Evolutionary conservation across 2,797 vertebrate genomes (phyloP), one percentile per base, ranked within the genome.

Genomic region (Erethizon dorsatum): DNA sequence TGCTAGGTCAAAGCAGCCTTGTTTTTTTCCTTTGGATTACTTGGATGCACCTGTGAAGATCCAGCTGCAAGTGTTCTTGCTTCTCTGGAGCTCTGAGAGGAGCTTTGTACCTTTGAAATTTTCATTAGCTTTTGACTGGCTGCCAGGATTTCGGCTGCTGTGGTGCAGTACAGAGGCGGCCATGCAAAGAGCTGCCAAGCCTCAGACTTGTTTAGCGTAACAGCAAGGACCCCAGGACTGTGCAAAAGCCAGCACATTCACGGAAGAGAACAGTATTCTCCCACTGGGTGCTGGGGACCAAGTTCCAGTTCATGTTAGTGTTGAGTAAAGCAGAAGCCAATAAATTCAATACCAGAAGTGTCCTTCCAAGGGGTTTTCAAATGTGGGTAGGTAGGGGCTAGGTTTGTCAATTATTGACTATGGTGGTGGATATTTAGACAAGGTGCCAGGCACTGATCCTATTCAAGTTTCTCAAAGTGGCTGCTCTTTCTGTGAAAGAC

Each of bases 101-200:
- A 97, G 37, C 94, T 96, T 97, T 97, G 97, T 97, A 95, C 84
- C 95, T 98, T 97, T 98, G 97, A 98, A 98, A 98, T 97, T 98
- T 98, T 98, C 88, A 96, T 97, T 98, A 98, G 88, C 88, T 97
- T 97, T 98, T 97, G 96, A 98, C 92, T 97, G 59, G 33, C 93
- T 98, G 97, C 95, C 96, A 98, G 94, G 89, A 59, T 93, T 95
- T 93, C 8, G 88, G 73, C 91, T 87, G 37, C 56, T 83, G 54
- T 91, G 93, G 47, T 73, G 28, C 28, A 0, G 1, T 77, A 71
- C 97, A 96, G 90, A 96, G 96, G 90, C 41, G 12, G 26, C 45
- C 69, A 0, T 88, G 83, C 24, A 6, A 61, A 1, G 6, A 77
- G 75, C 85, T 98, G 95, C 95, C 95, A 96, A 93, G 77, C 73